Percentiles rank a stretch among this genome's conserved stretches.
These are phyloP conservation scores for Platysternon megacephalum DNA, from an alignment of 2,113 vertebrate genomes.

Conservation along the genomic window DNA sequence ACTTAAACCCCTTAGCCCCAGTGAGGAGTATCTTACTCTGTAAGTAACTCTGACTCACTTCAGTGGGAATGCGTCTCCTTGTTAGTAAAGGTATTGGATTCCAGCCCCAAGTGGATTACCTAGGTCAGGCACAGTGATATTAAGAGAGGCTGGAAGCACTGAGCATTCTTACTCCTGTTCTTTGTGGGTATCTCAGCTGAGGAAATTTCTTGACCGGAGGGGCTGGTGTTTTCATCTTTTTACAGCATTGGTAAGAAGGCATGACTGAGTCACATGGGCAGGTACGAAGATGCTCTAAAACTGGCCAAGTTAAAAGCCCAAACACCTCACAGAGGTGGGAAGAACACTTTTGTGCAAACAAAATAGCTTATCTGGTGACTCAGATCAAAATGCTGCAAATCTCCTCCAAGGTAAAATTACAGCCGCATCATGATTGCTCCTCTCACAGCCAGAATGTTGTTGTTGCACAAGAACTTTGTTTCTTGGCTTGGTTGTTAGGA, in stretches of 20 bases:
- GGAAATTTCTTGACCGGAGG: background rate
- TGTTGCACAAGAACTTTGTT: background rate
- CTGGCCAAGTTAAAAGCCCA: background rate
- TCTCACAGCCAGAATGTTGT: background rate
- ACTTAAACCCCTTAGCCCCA: background rate
- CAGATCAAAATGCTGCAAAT: background rate
- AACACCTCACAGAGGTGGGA: background rate
- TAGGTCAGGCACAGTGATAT: background rate
- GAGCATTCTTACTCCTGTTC: background rate
- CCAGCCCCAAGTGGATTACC: background rate
- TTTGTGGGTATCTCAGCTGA: background rate
- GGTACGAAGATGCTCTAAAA: background rate
- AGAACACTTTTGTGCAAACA: background rate
- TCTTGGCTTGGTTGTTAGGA: background rate
- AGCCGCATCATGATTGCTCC: background rate
- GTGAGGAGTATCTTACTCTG: background rate
- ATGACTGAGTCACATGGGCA: background rate
- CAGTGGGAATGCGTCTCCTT: background rate
- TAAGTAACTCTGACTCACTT: accelerated
- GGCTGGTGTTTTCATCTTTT: background rate
- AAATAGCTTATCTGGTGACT: background rate
- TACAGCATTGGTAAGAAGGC: background rate
- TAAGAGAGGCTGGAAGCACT: background rate
- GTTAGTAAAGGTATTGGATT: background rate
- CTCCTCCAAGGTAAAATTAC: background rate